Conservation (phyloP, 2,113 vertebrate species). For the Abramis brama region DNA sequence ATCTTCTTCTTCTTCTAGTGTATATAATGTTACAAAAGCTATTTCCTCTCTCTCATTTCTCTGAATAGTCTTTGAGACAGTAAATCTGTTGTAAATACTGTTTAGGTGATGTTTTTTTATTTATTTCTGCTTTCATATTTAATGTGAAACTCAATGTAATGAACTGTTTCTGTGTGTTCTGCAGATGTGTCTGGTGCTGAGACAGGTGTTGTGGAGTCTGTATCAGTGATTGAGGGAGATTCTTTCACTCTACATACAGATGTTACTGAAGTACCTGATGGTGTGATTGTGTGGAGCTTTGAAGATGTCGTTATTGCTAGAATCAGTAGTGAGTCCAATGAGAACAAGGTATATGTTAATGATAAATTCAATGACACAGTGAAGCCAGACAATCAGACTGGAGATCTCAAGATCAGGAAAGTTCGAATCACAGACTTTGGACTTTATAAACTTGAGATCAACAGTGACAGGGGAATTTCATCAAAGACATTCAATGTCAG, state of each 20-base stretch:
- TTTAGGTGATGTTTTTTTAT: neutral
- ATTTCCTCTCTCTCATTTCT: no score
- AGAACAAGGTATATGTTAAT: neutral
- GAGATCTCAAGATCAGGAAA: constrained; percentile 1
- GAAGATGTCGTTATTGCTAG: neutral
- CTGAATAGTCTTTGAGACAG: no score
- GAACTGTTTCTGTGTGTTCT: neutral
- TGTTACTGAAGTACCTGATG: no score
- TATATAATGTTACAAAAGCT: no score
- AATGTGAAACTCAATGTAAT: neutral
- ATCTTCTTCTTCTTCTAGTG: no score
- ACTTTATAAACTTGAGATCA: neutral
- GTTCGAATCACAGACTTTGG: neutral
- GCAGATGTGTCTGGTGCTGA: neutral
- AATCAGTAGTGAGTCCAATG: neutral
- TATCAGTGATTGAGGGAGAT: constrained; percentile 12
- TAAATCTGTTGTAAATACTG: no score
- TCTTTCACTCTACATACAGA: neutral
- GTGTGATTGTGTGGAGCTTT: neutral
- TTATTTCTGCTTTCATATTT: neutral
- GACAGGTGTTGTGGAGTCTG: neutral
- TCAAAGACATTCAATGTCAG: neutral
- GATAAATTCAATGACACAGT: neutral
- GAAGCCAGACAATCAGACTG: neutral
- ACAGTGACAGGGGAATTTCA: neutral